Percentiles rank a stretch among this genome's conserved stretches.
phyloP scores from a whole-genome alignment of 2,113 vertebrate genomes.

The Elgaria multicarinata region DNA sequence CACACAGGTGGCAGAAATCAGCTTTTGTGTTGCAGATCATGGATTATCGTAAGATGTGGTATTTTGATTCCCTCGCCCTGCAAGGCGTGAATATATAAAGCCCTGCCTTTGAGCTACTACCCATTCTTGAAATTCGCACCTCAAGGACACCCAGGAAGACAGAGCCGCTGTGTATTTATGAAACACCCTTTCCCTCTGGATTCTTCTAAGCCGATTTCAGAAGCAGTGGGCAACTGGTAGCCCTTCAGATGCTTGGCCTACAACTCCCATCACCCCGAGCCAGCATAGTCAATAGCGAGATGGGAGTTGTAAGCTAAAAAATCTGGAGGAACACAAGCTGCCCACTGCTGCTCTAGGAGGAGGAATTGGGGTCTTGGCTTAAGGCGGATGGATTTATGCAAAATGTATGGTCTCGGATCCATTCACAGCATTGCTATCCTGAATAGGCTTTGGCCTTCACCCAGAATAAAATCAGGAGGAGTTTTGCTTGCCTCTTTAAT shows the following conservation, averaged over 20 bases:
- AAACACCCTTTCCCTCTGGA: background rate
- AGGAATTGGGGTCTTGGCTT: background rate
- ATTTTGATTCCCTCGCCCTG: no score
- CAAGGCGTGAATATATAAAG: background rate
- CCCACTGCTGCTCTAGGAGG: background rate
- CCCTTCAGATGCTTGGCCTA: no score
- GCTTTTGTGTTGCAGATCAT: background rate
- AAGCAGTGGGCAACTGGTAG: no score
- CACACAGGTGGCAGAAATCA: background rate
- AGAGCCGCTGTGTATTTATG: background rate
- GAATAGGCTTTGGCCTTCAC: background rate
- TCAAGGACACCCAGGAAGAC: background rate
- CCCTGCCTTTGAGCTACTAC: background rate
- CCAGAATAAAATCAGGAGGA: background rate
- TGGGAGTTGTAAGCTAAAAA: no score
- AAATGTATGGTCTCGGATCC: background rate
- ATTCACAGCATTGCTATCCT: background rate
- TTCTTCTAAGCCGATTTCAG: background rate
- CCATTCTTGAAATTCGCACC: background rate
- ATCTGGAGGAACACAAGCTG: no score
- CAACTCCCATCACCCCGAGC: no score
- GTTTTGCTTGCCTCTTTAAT: constrained; percentile 92
- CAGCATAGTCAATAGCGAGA: no score
- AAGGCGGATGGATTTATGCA: background rate
- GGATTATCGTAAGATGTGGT: background rate